Evolutionary conservation across 2,888 invertebrate species (phyloP).

Genomic region (Sminthurides aquaticus): DNA sequence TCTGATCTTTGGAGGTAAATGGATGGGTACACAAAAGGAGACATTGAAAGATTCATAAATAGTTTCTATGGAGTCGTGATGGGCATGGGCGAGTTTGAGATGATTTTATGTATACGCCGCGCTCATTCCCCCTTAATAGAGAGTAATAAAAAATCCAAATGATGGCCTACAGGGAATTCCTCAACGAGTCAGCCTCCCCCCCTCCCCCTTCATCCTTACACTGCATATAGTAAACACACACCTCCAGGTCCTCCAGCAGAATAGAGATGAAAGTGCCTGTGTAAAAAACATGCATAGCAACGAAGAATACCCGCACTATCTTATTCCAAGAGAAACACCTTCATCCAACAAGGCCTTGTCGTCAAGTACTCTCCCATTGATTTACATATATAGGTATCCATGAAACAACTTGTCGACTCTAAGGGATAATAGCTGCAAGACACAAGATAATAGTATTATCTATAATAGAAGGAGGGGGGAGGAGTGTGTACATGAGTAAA

Average conservation of each 20-base stretch:
- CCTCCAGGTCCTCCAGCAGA: no score
- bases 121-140: slow-evolving; percentile 33
- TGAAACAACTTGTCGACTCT: background rate
- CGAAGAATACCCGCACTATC: no score
- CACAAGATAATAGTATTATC: background rate
- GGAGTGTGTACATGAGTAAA: no score
- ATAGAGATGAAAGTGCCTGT: no score
- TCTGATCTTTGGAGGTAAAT: no score
- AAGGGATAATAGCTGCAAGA: background rate
- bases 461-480: no score
- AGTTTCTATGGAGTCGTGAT: slow-evolving; percentile 30
- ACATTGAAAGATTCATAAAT: slow-evolving; percentile 24
- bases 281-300: no score
- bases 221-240: no score
- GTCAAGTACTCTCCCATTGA: background rate
- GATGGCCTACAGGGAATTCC: slow-evolving; percentile 5
- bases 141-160: slow-evolving; percentile 37
- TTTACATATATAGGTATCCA: background rate
- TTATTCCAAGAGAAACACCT: no score
- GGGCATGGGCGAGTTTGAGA: slow-evolving; percentile 34
- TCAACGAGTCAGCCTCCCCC: slow-evolving; percentile 26
- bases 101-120: slow-evolving; percentile 34
- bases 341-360: background rate
- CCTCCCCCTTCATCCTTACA: background rate
- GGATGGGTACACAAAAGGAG: no score